These are phyloP conservation scores for Xylocampa areola DNA, from an alignment of 2,888 invertebrate genomes.

Conservation along the genomic window DNA sequence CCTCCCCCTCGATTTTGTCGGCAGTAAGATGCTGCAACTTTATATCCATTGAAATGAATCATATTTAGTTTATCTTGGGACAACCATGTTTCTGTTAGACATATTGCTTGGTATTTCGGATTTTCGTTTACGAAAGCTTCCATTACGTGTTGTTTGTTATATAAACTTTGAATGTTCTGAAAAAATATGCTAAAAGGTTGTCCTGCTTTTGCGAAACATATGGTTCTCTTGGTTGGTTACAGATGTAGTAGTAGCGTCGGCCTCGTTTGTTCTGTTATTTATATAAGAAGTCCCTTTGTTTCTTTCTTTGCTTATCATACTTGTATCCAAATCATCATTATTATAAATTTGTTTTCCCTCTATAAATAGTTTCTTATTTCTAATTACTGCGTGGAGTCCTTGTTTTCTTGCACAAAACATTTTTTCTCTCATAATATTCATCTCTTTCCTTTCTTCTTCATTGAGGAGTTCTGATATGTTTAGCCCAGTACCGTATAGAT, in stretches of 20 bases:
- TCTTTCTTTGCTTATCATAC: no score
- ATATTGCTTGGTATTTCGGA: not conserved
- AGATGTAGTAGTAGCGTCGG: no score
- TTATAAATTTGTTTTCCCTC: conserved; percentile 8
- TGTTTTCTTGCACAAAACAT: conserved; percentile 5
- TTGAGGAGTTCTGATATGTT: conserved; percentile 3
- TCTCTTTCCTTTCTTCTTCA: not conserved
- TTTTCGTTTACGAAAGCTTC: no score
- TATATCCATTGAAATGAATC: conserved; percentile 4
- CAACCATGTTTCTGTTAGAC: not conserved
- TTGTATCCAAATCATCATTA: no score
- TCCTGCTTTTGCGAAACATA: conserved; percentile 2
- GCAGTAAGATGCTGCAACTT: conserved; percentile 8
- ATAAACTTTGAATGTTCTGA: conserved; percentile 6
- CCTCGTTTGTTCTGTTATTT: not conserved
- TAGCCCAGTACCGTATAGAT: not conserved
- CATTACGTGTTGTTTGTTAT: not conserved
- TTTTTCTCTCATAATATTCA: no score
- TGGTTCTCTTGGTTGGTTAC: conserved; percentile 2
- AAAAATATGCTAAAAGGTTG: conserved; percentile 9
- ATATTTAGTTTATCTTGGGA: not conserved
- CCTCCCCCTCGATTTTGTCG: conserved; percentile 2
- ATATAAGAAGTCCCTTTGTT: not conserved
- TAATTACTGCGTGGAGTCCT: conserved; percentile 3
- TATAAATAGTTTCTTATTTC: conserved; percentile 5